Conservation (phyloP, 2,888 invertebrate genomes). For the Fragum fragum region DNA sequence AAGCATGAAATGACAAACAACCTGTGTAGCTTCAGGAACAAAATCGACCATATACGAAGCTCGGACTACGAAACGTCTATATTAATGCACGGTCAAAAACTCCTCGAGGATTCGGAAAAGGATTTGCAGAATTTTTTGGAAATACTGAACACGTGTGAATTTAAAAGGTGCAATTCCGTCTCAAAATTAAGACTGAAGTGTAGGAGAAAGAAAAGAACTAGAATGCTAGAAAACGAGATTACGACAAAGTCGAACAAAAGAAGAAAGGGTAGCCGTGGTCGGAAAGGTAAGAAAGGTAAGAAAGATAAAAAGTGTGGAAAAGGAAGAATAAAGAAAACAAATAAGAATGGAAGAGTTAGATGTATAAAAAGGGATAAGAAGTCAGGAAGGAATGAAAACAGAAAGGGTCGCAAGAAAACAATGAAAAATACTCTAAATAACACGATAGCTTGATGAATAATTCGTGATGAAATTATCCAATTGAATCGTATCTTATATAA, state of each 20-base stretch:
- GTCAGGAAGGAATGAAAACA: too few species aligned
- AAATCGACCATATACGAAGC: not conserved
- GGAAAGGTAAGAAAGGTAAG: not conserved
- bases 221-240: not conserved
- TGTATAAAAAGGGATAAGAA: too few species aligned
- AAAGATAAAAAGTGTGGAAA: not conserved
- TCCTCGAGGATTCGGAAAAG: not conserved
- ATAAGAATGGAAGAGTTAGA: not conserved
- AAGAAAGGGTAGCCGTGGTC: not conserved
- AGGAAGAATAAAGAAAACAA: not conserved
- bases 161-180: too few species aligned
- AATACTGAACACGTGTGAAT: not conserved
- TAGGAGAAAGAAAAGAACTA: not conserved
- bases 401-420: too few species aligned
- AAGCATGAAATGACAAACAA: not conserved
- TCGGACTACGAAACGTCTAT: conserved; percentile 9
- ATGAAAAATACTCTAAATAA: too few species aligned
- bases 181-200: not conserved
- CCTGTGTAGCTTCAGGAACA: not conserved
- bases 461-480: too few species aligned
- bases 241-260: too few species aligned
- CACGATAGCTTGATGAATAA: too few species aligned
- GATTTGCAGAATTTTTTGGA: not conserved
- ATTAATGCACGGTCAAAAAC: not conserved
- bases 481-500: too few species aligned